Evolutionary conservation across 2,113 vertebrate species (phyloP).

Genomic region (Pica pica): DNA sequence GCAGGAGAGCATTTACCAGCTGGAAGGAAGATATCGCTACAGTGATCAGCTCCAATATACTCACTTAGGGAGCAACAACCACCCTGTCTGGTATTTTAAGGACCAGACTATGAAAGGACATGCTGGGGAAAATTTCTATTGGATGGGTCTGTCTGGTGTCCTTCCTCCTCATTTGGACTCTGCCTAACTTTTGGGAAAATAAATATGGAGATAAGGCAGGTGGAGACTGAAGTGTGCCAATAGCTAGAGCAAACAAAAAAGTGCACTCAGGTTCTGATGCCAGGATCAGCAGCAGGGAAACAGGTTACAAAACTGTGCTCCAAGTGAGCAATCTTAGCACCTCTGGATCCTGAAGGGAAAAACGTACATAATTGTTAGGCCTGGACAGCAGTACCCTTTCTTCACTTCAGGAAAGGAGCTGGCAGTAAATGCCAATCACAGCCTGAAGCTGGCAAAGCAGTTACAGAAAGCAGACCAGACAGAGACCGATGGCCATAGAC

Average conservation of each 20-base stretch:
- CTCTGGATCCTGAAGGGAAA: background rate
- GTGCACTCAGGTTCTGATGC: background rate
- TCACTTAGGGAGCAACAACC: background rate
- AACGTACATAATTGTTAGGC: background rate
- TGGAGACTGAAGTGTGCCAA: background rate
- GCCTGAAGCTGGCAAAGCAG: background rate
- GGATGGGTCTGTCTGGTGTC: background rate
- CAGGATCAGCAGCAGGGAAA: background rate
- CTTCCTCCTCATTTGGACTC: background rate
- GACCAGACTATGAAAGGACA: background rate
- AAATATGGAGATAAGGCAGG: background rate
- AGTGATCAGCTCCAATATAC: background rate
- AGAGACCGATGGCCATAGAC: accelerated
- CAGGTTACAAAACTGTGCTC: background rate
- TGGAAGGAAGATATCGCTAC: background rate
- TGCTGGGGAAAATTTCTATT: background rate
- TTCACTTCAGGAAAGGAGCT: background rate
- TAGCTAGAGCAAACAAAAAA: background rate
- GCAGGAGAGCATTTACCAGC: background rate
- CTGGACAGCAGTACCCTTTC: background rate
- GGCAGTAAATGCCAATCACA: background rate
- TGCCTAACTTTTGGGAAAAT: background rate
- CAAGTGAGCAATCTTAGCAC: background rate
- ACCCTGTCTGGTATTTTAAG: background rate
- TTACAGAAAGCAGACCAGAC: background rate